A percentile compares a stretch with the other conserved stretches of the same genome.
Evolutionary conservation across 2,888 invertebrate genomes (phyloP).

Genomic region (Idaea aversata): DNA sequence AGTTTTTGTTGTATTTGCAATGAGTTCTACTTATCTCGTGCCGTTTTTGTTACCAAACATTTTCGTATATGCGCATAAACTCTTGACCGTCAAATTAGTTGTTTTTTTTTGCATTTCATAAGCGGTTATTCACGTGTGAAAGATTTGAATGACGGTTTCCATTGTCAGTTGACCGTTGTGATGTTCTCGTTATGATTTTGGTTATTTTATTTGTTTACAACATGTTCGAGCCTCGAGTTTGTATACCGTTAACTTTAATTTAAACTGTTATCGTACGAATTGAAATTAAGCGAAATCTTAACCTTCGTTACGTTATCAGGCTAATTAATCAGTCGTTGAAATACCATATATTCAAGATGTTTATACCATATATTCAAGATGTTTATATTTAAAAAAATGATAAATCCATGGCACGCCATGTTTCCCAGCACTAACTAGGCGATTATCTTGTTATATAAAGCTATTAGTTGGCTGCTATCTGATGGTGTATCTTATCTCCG

Average conservation of each 20-base stretch:
- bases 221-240: slow-evolving; percentile 24
- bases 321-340: slow-evolving; percentile 21
- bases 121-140: slow-evolving; percentile 64
- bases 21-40: slow-evolving; percentile 52
- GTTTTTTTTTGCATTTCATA: slow-evolving; percentile 53
- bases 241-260: slow-evolving; percentile 23
- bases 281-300: neutral
- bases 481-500: slow-evolving; percentile 63
- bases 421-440: slow-evolving; percentile 64
- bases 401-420: slow-evolving; percentile 40
- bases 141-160: slow-evolving; percentile 62
- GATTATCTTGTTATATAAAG: slow-evolving; percentile 75
- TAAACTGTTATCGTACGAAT: neutral
- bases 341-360: slow-evolving; percentile 28
- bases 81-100: slow-evolving; percentile 45
- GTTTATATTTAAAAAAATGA: slow-evolving; percentile 41
- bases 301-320: slow-evolving; percentile 8
- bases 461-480: slow-evolving; percentile 71
- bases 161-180: slow-evolving; percentile 51
- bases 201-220: slow-evolving; percentile 35
- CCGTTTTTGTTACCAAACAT: slow-evolving; percentile 31
- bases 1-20: slow-evolving; percentile 68
- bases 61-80: slow-evolving; percentile 34
- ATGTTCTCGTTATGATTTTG: slow-evolving; percentile 37
- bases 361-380: slow-evolving; percentile 27